Base-by-base conservation (phyloP, 2,113 vertebrate genomes). In the Stictonetta naevosa region DNA sequence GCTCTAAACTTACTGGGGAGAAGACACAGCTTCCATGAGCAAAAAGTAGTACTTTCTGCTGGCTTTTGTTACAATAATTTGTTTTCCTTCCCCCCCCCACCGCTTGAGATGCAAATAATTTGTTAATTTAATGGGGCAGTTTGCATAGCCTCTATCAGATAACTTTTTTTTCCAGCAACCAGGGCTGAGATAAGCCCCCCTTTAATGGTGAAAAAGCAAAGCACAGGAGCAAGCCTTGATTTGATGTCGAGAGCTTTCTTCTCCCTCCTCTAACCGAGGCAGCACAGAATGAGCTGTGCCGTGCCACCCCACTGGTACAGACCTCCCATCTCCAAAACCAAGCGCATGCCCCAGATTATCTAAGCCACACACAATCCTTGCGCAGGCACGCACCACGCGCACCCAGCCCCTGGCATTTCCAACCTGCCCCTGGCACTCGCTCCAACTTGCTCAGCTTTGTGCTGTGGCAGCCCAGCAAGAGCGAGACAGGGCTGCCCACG, bases 261-360 rank as follows among this genome's bases (percentile, higher is more conserved):
- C 28, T 50, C 33, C 36, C 7, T 5, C 1, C 4, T 28, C 73
- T 42, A 6, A 28, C 11, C 8, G 1, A 52, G 50, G 40, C 10
- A 46, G 19, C 46, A 31, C 0, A 0, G 53, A 48, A 59, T 8
- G 21, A 34, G 36, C n/a, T 10, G 29, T 2, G 18, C 56, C 68
- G 20, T 48, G 46, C 10, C 46, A 48, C 21, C 46, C 46, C 46
- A 28, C 31, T 4, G 4, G 3, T 29, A 25, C 20, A 44, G 36
- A 40, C 21, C 59, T 36, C 4, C 4, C 31, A 3, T 0, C 0
- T 53, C 74, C 2, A 31, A 53, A 11, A 18, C 46, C 1, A 1
- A 34, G 20, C 8, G 0, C 40, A 20, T 23, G 1, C 6, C 33
- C 29, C 33, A 5, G 17, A 33, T 33, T 34, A 9, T 28, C 34